Evolutionary conservation across 35 echinoderm and acorn worm species (phyloP), one percentile per base, ranked within the genome.

Genomic region (Anneissia japonica): DNA sequence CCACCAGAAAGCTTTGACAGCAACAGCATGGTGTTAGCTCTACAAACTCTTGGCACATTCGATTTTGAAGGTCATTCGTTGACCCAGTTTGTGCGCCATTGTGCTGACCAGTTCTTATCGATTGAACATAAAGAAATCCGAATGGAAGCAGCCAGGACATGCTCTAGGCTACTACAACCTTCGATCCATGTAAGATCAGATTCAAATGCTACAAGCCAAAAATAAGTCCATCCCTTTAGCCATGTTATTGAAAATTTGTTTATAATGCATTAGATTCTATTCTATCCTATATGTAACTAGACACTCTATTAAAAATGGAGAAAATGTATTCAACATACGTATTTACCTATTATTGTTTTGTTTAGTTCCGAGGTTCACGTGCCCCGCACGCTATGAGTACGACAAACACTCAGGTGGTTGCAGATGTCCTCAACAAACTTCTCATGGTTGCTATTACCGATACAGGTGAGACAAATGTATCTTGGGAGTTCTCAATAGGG

Each of bases 61-160:
- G 96, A 99, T 81, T 99, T 99, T 89, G 96, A 99, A 46, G 96
- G 96, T 74, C 92, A 99, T 83, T 94, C 96, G 56, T 79, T 99
- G 75, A 99, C 96, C 46, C 96, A 99, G 86, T 99, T 99, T 91
- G 96, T 99, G 21, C 89, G 96, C 16, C 96, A 99, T 51, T 99
- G 96, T 72, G 96, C 96, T 4, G 96, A 99, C 38, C 93, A 93
- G 46, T 94, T 94, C 83, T 76, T 99, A 72, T 87, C 92, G 46
- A 93, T 92, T 82, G 96, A 99, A 74, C 96, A 99, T 72, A 99
- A 91, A 77, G 92, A 99, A 56, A 99, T 99, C 30, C 21, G 96
- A 33, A 93, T 91, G 79, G 92, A 99, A 83, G 96, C 96, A 21
- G 96, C 96, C 21, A 82, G 96, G 76, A 99, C 96, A 7, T 99